Evolutionary conservation across 2,888 invertebrate genomes (phyloP).

Genomic region (Noctua pronuba): DNA sequence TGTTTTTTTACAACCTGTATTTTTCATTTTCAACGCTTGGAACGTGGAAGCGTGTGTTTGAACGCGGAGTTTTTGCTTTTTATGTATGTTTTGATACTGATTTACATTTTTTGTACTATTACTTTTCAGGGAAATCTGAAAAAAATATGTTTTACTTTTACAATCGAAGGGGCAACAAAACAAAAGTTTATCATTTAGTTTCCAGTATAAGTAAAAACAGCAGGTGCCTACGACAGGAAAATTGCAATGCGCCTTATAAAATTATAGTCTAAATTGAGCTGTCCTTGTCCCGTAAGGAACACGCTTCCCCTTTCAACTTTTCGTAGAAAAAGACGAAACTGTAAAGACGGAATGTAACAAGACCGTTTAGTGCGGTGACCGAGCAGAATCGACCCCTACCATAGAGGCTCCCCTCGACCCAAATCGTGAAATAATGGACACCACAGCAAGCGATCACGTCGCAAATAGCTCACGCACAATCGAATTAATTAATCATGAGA

Average conservation of each 20-base stretch:
- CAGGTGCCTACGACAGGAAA: constrained; percentile 12
- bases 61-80: constrained; percentile 13
- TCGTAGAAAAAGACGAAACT: constrained; percentile 77
- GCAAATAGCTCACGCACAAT: constrained; percentile 87
- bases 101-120: neutral
- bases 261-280: constrained; percentile 78
- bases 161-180: neutral
- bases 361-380: constrained; percentile 85
- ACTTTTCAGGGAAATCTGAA: neutral
- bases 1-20: constrained; percentile 49
- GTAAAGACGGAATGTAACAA: constrained; percentile 81
- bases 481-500: constrained; percentile 90
- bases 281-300: constrained; percentile 74
- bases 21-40: constrained; percentile 38
- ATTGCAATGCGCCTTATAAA: constrained; percentile 57
- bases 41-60: constrained; percentile 20
- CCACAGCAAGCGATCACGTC: constrained; percentile 81
- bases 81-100: constrained; percentile 4
- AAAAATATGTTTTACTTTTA: neutral
- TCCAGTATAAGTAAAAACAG: constrained; percentile 3
- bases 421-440: constrained; percentile 87
- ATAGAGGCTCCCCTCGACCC: constrained; percentile 79
- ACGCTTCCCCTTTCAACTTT: constrained; percentile 77
- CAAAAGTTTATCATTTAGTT: neutral
- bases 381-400: constrained; percentile 83